Evolutionary conservation across 2,113 vertebrate genomes (phyloP), one percentile per base, ranked within the genome.

Genomic region (Acrocephalus arundinaceus): DNA sequence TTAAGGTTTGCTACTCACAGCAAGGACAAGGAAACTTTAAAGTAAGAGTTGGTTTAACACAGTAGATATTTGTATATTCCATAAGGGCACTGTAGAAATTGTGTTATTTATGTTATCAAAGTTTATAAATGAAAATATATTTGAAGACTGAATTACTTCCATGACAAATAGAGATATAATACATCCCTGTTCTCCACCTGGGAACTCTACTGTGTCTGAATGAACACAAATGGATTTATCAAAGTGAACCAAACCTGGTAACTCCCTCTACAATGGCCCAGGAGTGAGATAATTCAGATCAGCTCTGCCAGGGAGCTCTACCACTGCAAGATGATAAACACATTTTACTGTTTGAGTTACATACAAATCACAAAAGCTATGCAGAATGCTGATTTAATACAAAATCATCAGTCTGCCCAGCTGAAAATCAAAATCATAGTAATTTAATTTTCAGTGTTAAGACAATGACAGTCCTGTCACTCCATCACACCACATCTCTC

Each of bases 251-350:
- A 80, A 92, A 88, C 71, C 92, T 83, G 68, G 12, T 30, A 74
- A 90, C 73, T 62, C 54, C 80, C 68, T 73, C 82, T 77, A 48
- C 48, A 86, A 28, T 6, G 39, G 58, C 51, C 59, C 90, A 80
- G 37, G 46, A 81, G 41, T 37, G 75, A 93, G 92, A 93, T 66
- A 90, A 88, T 39, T 67, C 90, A 96, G 48, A 87, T 4, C 68
- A 89, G 85, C 67, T 79, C 78, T 93, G 85, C 78, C 92, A 92
- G 75, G 58, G 82, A 97, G 85, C 71, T 85, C 67, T 78, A 75
- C 30, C 79, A 94, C 78, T 61, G 45, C 8, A 75, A 83, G 54
- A 65, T 23, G 87, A 93, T 62, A 90, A 96, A 76, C 78, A 68
- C 62, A 63, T 82, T 89, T 91, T 39, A 65, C 85, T 67, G 24